Evolutionary conservation across 2,888 invertebrate species (phyloP), one percentile per base, ranked within the genome.

Genomic region (Arenicola marina): DNA sequence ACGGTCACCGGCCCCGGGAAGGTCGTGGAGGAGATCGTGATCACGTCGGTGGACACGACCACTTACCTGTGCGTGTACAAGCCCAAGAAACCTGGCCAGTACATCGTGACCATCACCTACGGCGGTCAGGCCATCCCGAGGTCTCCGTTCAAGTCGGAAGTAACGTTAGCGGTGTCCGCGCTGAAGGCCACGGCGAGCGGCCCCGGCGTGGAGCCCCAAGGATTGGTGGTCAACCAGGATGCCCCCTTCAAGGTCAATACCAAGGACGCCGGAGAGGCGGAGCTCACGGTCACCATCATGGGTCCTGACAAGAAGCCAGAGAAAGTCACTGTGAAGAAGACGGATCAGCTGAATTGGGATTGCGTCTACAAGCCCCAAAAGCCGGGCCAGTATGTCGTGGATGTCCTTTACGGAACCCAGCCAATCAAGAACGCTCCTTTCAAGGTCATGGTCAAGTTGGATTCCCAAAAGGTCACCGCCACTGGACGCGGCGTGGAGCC

Each of bases 131-230:
- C 92, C 81, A 91, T 91, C 65, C 87, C 89, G 59, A 89, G 90
- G 76, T 91, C 91, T 76, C 92, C 93, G 3, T 92, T 89, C 85
- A 84, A 84, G 62, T 90, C 91, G 1, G 84, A 87, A n/a, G n/a
- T n/a, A n/a, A n/a, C n/a, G n/a, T n/a, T n/a, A n/a, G n/a, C 91
- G 70, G 90, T 92, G 1, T 91, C 90, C 76, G 91, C 90, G 34
- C 89, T 89, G 51, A n/a, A n/a, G 31, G 90, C 90, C n/a, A n/a
- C n/a, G n/a, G 92, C 92, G 0, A 90, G 89, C 73, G 94, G 93
- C 0, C 87, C 93, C 67, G 91, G 91, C 79, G 84, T 93, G 38
- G 89, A 92, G 78, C 88, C 91, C 1, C 88, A 88, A 57, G 93
- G 93, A 15, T 88, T 94, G 3, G 87, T 93, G 26, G 90, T 92